A percentile compares a stretch with the other conserved stretches of the same genome.
phyloP scores from a whole-genome alignment of 2,797 vertebrate species.

The Pipistrellus pipistrellus region DNA sequence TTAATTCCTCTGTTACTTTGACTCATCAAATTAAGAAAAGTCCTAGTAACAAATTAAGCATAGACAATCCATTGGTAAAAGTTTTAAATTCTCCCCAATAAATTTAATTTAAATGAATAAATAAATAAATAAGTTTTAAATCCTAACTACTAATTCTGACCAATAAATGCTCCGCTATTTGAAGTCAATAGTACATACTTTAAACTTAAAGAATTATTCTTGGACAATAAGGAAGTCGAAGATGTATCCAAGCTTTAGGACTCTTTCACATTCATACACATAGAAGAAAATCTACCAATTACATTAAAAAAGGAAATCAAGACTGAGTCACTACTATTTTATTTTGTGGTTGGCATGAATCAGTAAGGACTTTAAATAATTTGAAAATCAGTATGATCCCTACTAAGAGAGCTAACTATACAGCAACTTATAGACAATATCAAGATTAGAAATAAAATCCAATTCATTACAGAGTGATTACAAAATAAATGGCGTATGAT shows the following conservation, averaged over 20 bases:
- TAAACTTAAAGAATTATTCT: constrained; percentile 45
- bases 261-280: not conserved
- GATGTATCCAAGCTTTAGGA: not conserved
- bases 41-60: constrained; percentile 39
- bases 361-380: constrained; percentile 20
- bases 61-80: not conserved
- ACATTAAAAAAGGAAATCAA: constrained; percentile 56
- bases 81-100: constrained; percentile 30
- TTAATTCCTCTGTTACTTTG: constrained; percentile 23
- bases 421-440: not conserved
- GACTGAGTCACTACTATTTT: not conserved
- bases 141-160: constrained; percentile 8
- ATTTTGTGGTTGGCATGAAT: constrained; percentile 43
- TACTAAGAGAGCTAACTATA: constrained; percentile 16
- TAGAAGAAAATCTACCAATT: not conserved
- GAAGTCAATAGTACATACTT: not conserved
- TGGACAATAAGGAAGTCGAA: not conserved
- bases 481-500: constrained; percentile 45
- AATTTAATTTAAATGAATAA: not conserved
- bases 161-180: constrained; percentile 4
- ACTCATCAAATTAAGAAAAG: constrained; percentile 46
- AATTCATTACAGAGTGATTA: not conserved
- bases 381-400: constrained; percentile 40
- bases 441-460: constrained; percentile 11
- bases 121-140: constrained; percentile 40